Evolutionary conservation across 1,140 invertebrate species (phyloP), one percentile per base, ranked within the genome.

Genomic region (Galleria mellonella): DNA sequence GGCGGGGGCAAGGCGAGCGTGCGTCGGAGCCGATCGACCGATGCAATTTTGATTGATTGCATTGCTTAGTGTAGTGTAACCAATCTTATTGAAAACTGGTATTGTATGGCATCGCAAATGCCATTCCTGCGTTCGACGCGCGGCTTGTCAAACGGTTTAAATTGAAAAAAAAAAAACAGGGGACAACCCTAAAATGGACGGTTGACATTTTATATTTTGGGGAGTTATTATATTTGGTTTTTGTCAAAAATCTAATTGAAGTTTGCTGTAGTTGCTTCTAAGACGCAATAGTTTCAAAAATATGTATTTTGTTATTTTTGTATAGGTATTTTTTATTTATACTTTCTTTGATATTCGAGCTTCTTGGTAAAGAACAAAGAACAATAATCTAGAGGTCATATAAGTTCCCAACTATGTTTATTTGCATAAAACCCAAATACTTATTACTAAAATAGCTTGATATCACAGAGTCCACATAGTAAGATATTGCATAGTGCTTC

Each of bases 31-130:
- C 72, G 71, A 75, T 77, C 68, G 73, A 72, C 57, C 81, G 72
- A 72, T 71, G 73, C 74, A 73, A 78, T 81, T 79, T 85, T 85
- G 81, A 85, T 85, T 85, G 81, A 85, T 85, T 77, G 78, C 70
- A 70, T 72, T 83, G 81, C 72, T 85, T 79, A 85, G 76, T 85
- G 81, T 85, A 85, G 68, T 84, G 81, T 84, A 72, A 83, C 81
- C 74, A 79, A 84, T 84, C 81, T 83, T 74, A 84, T 83, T 83
- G 81, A 85, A 85, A 83, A 82, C 66, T 68, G 59, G 17, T 58
- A 79, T 84, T 84, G 81, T 81, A 70, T 39, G 55, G 52, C 46
- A 68, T 81, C 65, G 63, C 17, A 67, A 79, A 83, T 72, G 74
- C 72, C 78, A 66, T 62, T 35, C 62, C 71, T 78, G 75, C 65